Percentiles rank a stretch among this genome's conserved stretches.
Conservation (phyloP, 2,888 invertebrate species). For the Synanthedon vespiformis region DNA sequence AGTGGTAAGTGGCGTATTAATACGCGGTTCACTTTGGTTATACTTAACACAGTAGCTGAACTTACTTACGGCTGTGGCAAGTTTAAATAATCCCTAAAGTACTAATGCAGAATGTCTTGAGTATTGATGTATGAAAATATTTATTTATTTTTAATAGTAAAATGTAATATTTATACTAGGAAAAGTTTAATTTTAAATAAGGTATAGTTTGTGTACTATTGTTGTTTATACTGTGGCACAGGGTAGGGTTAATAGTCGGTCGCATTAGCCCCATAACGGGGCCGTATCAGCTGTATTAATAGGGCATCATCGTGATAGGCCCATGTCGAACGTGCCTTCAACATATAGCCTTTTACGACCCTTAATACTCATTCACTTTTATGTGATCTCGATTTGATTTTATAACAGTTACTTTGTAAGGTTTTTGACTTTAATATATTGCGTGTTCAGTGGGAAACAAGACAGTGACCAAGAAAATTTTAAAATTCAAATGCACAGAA, state of each 20-base stretch:
- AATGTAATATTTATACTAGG: no score
- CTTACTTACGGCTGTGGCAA: background rate
- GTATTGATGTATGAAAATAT: no score
- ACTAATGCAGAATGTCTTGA: no score
- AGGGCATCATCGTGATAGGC: constrained; percentile 57
- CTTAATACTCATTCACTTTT: background rate
- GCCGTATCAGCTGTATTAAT: constrained; percentile 54
- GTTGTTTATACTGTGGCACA: background rate
- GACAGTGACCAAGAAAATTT: no score
- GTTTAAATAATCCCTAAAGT: no score
- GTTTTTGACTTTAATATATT: no score
- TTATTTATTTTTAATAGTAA: no score
- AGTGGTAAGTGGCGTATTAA: constrained; percentile 51
- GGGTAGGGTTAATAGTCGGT: constrained; percentile 20
- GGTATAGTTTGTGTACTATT: background rate
- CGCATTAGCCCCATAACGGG: constrained; percentile 34
- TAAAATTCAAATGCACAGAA: no score
- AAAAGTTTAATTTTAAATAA: no score
- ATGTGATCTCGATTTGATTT: background rate
- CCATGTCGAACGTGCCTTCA: constrained; percentile 6
- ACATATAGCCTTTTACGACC: background rate
- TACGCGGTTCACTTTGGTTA: constrained; percentile 10
- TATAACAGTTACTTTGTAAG: background rate
- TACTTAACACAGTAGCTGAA: background rate
- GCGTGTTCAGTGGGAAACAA: no score